Evolutionary conservation across 2,888 invertebrate genomes (phyloP), one percentile per base, ranked within the genome.

Genomic region (Geotrupes spiniger): DNA sequence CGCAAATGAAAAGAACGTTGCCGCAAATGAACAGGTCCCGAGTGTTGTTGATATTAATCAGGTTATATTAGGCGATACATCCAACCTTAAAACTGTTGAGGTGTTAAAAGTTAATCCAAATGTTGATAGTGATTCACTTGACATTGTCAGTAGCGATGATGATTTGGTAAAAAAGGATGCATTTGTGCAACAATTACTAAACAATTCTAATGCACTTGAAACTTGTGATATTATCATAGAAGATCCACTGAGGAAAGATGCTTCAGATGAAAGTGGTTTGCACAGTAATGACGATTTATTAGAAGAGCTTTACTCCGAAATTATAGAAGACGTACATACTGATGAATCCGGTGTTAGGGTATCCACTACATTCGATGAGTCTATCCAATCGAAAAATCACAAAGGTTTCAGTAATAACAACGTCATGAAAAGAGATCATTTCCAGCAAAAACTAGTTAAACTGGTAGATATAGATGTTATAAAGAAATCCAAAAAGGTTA

Each of bases 101-200:
- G 42, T 61, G 26, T 49, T 61, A 2, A 63, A 63, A 52, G 11
- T 63, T 6, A 58, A 61, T n/a, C 53, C 61, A 1, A 37, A 37
- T 9, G 57, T 57, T 4, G 60, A 62, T 46, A 59, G 51, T 36
- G 60, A 61, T 42, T 31, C 61, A 28, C 37, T 38, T n/a, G 52
- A 52, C 9, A 57, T 57, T 37, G 52, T 58, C 37, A 17, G 46
- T 8, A 49, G 42, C 16, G 53, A 58, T 37, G 27, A 40, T 27
- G 14, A 40, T 9, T n/a, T 27, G 25, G 9, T 11, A 9, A 40
- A 40, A 40, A 11, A n/a, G 15, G 25, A 12, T 27, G 40, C n/a
- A 12, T 27, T 15, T 8, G n/a, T n/a, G n/a, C n/a, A 21, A 4
- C 3, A 21, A 21, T 21, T 21, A 21, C 3, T 6, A 21, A 21